Evolutionary conservation across 2,797 vertebrate species (phyloP), one percentile per base, ranked within the genome.

Genomic region (Lepidocolaptes lacrymiger): DNA sequence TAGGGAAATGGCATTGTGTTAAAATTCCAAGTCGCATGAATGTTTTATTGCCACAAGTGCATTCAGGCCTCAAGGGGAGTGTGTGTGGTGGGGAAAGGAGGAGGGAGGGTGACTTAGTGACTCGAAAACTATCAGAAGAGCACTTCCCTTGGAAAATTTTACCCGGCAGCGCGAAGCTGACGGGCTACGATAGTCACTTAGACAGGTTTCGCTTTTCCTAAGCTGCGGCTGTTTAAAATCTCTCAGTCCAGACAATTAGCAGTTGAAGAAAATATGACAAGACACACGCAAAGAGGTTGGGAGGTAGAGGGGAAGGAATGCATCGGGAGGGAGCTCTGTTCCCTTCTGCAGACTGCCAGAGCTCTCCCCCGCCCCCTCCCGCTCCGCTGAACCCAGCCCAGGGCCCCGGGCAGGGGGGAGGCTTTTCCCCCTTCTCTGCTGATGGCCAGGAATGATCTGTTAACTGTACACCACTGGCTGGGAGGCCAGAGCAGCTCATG

Each of bases 151-250:
- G 97, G 97, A 98, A 98, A 98, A 98, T 98, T 98, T 98, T 98
- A 98, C 87, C 97, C 97, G 22, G 97, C 94, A 89, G 97, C 85
- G 32, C 85, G 97, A 98, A 98, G 98, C 98, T 99, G 99, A 99
- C 97, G 92, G 97, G 97, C 98, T 98, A 98, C 97, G 98, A 99
- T 98, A 99, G 98, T 98, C 99, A 98, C 98, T 99, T 98, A 99
- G 98, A 98, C 97, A 97, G 98, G 98, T 99, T 99, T 99, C 97
- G 88, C 98, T 98, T 98, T 98, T 98, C 97, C 98, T 98, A 98
- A 98, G 98, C 98, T 97, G 98, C 77, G 97, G 96, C 98, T 98
- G 97, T 98, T 98, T 98, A 97, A 98, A 98, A 98, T 98, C 96
- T 97, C 78, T 85, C 97, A 95, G 98, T 98, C 98, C 97, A 97